Base-by-base conservation (phyloP, 2,113 vertebrate species). In the Hymenochirus boettgeri region DNA sequence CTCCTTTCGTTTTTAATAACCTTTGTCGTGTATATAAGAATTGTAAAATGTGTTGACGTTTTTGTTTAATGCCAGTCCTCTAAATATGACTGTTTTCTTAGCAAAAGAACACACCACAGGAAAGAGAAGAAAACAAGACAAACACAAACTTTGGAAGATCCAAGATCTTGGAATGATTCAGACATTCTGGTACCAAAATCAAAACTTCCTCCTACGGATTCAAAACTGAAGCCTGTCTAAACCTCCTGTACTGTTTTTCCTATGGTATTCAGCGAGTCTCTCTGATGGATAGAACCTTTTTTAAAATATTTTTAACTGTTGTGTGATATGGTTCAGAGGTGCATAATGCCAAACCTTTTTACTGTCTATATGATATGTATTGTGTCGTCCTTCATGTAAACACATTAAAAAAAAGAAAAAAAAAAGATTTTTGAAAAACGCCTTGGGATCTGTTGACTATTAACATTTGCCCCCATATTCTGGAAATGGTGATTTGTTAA, bases 121-220 rank as follows among this genome's bases (percentile, higher is more conserved):
- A 73, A 2, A 82, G 86, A 66, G 89, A 90, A 71, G 87, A 91
- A 75, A 93, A 91, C 73, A 85, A 72, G 81, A 59, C 75, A 42
- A 59, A 51, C 25, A 13, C 76, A 64, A 72, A 70, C n/a, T 11
- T 75, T 17, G 67, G 85, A 60, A 80, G 66, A 33, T 74, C 72
- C 1, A 96, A 96, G 78, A 25, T 27, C 0, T 22, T 60, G 1
- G 91, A 94, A 22, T 84, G 85, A 55, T 9, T 70, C 56, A 74
- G 75, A 22, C 15, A 39, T 1, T 7, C 60, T 23, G 18, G 79
- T 73, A n/a, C 2, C 78, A 61, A 47, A 79, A 31, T 91, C 90
- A 76, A 89, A 87, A 54, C 76, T 86, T 47, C 93, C 94, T 0
- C 87, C n/a, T 98, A 4, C 84, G 86, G 73, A 73, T 72, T 39